phyloP scores from a whole-genome alignment of 2,888 invertebrate species.

The Quadriops clusia region DNA sequence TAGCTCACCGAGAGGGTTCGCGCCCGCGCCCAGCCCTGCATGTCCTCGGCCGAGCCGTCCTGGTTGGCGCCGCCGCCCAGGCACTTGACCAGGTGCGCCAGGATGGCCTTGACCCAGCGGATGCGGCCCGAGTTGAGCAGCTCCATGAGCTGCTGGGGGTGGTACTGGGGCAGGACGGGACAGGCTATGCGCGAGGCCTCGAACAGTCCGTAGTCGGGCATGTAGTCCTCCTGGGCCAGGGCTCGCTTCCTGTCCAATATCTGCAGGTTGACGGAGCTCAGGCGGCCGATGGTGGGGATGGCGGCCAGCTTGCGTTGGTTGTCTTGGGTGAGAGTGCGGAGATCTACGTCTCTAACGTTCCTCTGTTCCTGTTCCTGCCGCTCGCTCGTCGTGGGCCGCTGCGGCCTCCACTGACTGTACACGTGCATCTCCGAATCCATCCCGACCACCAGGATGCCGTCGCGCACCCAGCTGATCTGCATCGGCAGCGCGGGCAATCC shows the following conservation, averaged over 20 bases:
- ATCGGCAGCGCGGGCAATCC: slow-evolving; percentile 93
- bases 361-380: slow-evolving; percentile 40
- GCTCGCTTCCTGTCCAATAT: slow-evolving; percentile 59
- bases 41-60: slow-evolving; percentile 38
- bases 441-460: slow-evolving; percentile 94
- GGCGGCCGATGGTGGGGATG: slow-evolving; percentile 69
- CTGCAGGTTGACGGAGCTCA: slow-evolving; percentile 74
- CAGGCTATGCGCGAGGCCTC: slow-evolving; percentile 95
- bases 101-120: slow-evolving; percentile 94
- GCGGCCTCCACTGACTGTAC: slow-evolving; percentile 94
- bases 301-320: slow-evolving; percentile 53
- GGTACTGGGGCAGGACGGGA: slow-evolving; percentile 96
- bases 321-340: slow-evolving; percentile 54
- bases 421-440: slow-evolving; percentile 99
- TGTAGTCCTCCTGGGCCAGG: slow-evolving; percentile 50
- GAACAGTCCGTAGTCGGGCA: slow-evolving; percentile 90
- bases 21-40: slow-evolving; percentile 67
- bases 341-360: slow-evolving; percentile 58
- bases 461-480: slow-evolving; percentile 98
- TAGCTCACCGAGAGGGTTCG: slow-evolving; percentile 83
- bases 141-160: slow-evolving; percentile 98
- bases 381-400: slow-evolving; percentile 48
- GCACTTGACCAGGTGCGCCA: slow-evolving; percentile 88
- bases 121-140: slow-evolving; percentile 96
- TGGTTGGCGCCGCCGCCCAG: slow-evolving; percentile 42